Conservation (phyloP, 1,140 invertebrate genomes). For the Drosophila repletoides region DNA sequence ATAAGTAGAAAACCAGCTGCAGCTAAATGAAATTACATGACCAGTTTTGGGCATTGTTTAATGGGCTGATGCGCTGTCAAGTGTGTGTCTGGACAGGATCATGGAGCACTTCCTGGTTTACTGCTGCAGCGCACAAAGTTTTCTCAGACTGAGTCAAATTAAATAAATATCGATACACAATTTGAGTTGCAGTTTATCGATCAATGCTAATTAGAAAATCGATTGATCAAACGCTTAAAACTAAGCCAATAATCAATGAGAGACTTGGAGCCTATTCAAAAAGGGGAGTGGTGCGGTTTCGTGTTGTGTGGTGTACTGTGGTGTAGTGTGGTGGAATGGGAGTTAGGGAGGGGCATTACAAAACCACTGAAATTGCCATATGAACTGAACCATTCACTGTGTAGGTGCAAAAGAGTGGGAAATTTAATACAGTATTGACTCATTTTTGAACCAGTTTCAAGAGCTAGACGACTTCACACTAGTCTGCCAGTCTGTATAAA, state of each 20-base stretch:
- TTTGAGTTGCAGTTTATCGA: slow-evolving; percentile 44
- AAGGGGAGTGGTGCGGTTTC: too few species aligned
- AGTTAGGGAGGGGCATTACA: neutral
- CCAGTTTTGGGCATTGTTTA: slow-evolving; percentile 10
- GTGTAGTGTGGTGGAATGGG: too few species aligned
- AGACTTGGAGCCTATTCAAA: too few species aligned
- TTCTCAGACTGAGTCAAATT: neutral
- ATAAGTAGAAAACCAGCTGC: neutral
- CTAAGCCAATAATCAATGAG: slow-evolving; percentile 14
- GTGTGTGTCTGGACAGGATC: neutral
- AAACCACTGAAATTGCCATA: slow-evolving; percentile 4
- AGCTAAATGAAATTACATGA: slow-evolving; percentile 31
- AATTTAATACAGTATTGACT: slow-evolving; percentile 20
- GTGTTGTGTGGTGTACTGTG: too few species aligned
- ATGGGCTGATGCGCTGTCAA: neutral
- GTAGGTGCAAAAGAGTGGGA: slow-evolving; percentile 17
- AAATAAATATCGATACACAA: neutral
- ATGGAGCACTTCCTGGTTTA: slow-evolving; percentile 50
- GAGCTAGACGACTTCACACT: too few species aligned
- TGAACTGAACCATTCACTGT: neutral
- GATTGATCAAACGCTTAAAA: slow-evolving; percentile 58
- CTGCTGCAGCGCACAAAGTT: slow-evolving; percentile 20
- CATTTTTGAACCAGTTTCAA: slow-evolving; percentile 18
- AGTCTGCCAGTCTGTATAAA: too few species aligned
- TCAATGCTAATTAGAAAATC: slow-evolving; percentile 69